Conservation (phyloP, 2,888 invertebrate genomes). For the Phengaris arion region DNA sequence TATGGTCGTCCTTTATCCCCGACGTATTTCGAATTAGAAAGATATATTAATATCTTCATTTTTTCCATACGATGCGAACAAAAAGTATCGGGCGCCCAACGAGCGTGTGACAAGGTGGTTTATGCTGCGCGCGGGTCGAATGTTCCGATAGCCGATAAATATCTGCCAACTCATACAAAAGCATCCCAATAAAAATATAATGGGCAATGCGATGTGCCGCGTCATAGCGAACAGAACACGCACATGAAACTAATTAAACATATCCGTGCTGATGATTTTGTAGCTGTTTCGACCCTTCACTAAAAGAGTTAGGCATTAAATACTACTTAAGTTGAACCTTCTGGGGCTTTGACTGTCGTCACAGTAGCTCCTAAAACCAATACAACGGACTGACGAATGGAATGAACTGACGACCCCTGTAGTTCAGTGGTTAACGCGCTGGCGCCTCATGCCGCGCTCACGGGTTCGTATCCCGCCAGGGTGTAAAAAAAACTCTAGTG, state of each 20-base stretch:
- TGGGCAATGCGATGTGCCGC: conserved; percentile 76
- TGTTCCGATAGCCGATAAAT: conserved; percentile 78
- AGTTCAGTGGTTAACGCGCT: too few relatives aligned
- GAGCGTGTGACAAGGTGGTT: conserved; percentile 80
- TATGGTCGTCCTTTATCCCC: conserved; percentile 74
- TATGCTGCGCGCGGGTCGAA: conserved; percentile 76
- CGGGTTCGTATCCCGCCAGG: too few relatives aligned
- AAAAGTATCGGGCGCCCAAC: conserved; percentile 75
- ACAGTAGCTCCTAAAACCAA: too few relatives aligned
- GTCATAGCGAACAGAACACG: conserved; percentile 66
- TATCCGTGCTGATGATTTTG: neutral
- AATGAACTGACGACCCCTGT: too few relatives aligned
- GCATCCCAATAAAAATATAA: conserved; percentile 79
- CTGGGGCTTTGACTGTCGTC: too few relatives aligned
- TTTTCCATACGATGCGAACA: conserved; percentile 78
- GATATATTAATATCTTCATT: conserved; percentile 80
- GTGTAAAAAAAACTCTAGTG: too few relatives aligned
- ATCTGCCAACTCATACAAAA: conserved; percentile 80
- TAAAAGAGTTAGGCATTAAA: too few relatives aligned
- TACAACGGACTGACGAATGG: too few relatives aligned
- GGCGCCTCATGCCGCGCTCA: too few relatives aligned
- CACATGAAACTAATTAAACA: conserved; percentile 65
- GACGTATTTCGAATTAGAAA: conserved; percentile 79
- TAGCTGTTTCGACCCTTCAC: neutral
- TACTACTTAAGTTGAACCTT: too few relatives aligned